phyloP scores from a whole-genome alignment of 2,888 invertebrate genomes.

The Hylaea fasciaria region DNA sequence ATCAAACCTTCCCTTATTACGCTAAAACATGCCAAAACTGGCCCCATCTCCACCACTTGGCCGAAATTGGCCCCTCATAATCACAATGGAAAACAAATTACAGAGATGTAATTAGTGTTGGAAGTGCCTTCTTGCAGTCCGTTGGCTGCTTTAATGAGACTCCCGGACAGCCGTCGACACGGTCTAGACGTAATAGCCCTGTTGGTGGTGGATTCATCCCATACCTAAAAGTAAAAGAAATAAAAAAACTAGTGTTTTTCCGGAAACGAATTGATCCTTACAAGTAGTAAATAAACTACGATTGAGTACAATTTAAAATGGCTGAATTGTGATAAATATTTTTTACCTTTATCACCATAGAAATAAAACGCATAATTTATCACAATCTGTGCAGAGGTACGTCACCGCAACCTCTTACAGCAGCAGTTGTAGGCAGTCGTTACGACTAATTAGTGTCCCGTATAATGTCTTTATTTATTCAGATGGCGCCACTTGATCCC shows the following conservation, averaged over 20 bases:
- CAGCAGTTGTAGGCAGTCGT: constrained; percentile 12
- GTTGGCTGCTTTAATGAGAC: constrained; percentile 39
- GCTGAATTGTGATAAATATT: too few relatives aligned
- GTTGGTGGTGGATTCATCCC: constrained; percentile 1
- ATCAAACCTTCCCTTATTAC: constrained; percentile 17
- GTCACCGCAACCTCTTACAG: constrained; percentile 7
- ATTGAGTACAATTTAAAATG: too few relatives aligned
- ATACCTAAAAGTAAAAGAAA: too few relatives aligned
- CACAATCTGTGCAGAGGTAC: too few relatives aligned
- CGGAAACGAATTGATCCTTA: too few relatives aligned
- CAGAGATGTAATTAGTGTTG: constrained; percentile 36
- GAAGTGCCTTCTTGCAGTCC: constrained; percentile 37
- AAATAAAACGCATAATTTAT: too few relatives aligned
- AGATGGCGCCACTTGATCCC: constrained; percentile 33
- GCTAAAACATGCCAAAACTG: constrained; percentile 28
- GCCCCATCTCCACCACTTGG: constrained; percentile 18
- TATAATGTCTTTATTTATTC: constrained; percentile 33
- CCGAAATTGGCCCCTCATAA: constrained; percentile 25
- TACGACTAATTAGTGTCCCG: constrained; percentile 30
- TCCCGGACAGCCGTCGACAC: constrained; percentile 30
- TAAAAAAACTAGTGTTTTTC: too few relatives aligned
- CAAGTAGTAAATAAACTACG: too few relatives aligned
- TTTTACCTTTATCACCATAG: too few relatives aligned
- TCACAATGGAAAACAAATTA: constrained; percentile 39
- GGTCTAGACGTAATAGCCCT: constrained; percentile 31